Percentiles rank a stretch among this genome's conserved stretches.
Evolutionary conservation across 2,797 vertebrate species (phyloP).

Genomic region (Girardinus metallicus): DNA sequence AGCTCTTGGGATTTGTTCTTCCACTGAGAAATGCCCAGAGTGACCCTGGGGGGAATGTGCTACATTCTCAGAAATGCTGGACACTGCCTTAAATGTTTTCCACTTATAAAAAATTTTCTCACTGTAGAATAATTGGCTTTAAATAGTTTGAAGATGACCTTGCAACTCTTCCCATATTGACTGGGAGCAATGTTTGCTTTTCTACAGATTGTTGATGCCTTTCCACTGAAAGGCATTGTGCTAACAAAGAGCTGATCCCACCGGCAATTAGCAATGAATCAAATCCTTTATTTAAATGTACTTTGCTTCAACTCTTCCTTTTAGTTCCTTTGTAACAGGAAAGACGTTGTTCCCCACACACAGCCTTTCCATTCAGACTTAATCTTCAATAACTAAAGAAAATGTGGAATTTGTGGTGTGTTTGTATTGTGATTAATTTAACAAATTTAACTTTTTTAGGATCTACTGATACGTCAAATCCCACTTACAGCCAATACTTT

Average conservation of each 20-base stretch:
- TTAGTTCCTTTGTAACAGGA: neutral
- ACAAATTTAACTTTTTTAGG: neutral
- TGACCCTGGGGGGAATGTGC: neutral
- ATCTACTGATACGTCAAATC: neutral
- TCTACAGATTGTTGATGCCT: neutral
- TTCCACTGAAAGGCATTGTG: neutral
- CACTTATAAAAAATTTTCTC: neutral
- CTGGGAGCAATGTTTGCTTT: neutral
- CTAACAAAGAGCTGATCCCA: neutral
- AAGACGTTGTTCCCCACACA: neutral
- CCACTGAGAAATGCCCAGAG: neutral
- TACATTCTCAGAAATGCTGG: neutral
- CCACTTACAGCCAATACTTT: neutral
- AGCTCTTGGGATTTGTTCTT: conserved; percentile 3
- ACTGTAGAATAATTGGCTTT: neutral
- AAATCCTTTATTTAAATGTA: neutral
- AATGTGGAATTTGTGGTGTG: neutral
- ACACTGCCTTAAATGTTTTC: neutral
- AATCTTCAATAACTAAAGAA: neutral
- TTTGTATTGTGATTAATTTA: neutral
- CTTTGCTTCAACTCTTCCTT: neutral
- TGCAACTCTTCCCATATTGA: neutral
- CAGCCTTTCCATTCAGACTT: neutral
- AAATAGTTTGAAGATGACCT: conserved; percentile 4
- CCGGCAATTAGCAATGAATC: neutral